Evolutionary conservation across 2,888 invertebrate genomes (phyloP).

Genomic region (Caenorhabditis virilis): DNA sequence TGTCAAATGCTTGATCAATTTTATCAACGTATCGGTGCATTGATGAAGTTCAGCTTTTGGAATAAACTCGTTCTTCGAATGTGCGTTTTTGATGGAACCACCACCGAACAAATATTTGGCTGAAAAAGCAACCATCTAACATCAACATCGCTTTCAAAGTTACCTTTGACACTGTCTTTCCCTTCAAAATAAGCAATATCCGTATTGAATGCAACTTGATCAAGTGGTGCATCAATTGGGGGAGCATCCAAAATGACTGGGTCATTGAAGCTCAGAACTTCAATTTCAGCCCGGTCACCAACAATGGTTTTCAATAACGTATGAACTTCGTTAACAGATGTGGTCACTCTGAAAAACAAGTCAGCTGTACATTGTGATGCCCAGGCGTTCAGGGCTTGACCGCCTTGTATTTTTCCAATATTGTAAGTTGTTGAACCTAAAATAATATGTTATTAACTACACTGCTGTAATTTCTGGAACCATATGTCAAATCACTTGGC

Average conservation of each 20-base stretch:
- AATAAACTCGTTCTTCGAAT: constrained; percentile 60
- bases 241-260: constrained; percentile 44
- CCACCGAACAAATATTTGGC: constrained; percentile 59
- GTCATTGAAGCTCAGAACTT: constrained; percentile 36
- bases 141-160: neutral
- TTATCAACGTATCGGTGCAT: constrained; percentile 32
- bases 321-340: constrained; percentile 39
- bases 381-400: constrained; percentile 65
- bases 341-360: constrained; percentile 53
- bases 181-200: constrained; percentile 59
- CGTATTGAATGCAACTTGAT: constrained; percentile 60
- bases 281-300: constrained; percentile 36
- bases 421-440: constrained; percentile 64
- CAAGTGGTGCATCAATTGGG: constrained; percentile 31
- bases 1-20: constrained; percentile 18
- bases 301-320: constrained; percentile 24
- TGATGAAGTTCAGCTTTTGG: constrained; percentile 43
- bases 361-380: constrained; percentile 56
- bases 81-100: constrained; percentile 65
- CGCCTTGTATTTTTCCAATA: constrained; percentile 61
- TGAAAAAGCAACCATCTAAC: constrained; percentile 7
- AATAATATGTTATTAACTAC: neutral
- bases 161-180: constrained; percentile 52
- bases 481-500: constrained; percentile 50
- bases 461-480: constrained; percentile 9